Percentiles rank a stretch among this genome's conserved stretches.
Evolutionary conservation across 2,888 invertebrate species (phyloP).

Genomic region (Phasia obesa): DNA sequence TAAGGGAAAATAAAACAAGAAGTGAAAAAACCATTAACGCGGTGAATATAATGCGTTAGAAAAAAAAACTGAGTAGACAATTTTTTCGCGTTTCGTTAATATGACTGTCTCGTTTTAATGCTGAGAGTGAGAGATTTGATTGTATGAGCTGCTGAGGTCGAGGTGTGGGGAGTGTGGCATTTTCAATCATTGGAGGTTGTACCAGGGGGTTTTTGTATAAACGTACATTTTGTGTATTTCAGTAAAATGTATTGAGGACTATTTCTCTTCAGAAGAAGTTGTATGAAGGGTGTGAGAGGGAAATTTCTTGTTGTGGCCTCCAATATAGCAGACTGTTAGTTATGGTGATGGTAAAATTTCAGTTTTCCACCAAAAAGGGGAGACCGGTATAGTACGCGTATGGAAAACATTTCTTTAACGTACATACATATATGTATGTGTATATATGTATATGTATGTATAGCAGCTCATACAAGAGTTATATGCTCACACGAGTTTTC

Average conservation of each 20-base stretch:
- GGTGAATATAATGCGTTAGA: slow-evolving; percentile 1
- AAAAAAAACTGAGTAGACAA: slow-evolving; percentile 39
- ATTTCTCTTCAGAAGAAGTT: not conserved
- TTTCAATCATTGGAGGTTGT: not conserved
- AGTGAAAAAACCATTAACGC: slow-evolving; percentile 15
- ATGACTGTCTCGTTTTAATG: slow-evolving; percentile 59
- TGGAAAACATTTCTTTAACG: slow-evolving; percentile 53
- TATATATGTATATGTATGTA: slow-evolving; percentile 15
- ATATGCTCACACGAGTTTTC: slow-evolving; percentile 66
- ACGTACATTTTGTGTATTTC: too few relatives aligned
- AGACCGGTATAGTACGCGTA: slow-evolving; percentile 53
- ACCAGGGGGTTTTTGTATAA: slow-evolving; percentile 19
- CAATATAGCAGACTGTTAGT: too few relatives aligned
- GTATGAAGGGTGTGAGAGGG: slow-evolving; percentile 22
- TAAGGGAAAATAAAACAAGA: slow-evolving; percentile 7
- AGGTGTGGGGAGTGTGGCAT: not conserved
- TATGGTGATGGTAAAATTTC: too few relatives aligned
- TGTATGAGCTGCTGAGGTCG: not conserved
- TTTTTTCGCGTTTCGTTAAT: slow-evolving; percentile 44
- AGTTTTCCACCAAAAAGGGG: slow-evolving; percentile 23
- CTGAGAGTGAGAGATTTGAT: slow-evolving; percentile 17
- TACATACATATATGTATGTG: slow-evolving; percentile 12
- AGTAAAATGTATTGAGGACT: slow-evolving; percentile 26
- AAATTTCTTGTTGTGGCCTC: slow-evolving; percentile 34
- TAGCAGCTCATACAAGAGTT: slow-evolving; percentile 60